A percentile compares a stretch with the other conserved stretches of the same genome.
Evolutionary conservation across 2,797 vertebrate species (phyloP).

Genomic region (Leptodactylus fallax): DNA sequence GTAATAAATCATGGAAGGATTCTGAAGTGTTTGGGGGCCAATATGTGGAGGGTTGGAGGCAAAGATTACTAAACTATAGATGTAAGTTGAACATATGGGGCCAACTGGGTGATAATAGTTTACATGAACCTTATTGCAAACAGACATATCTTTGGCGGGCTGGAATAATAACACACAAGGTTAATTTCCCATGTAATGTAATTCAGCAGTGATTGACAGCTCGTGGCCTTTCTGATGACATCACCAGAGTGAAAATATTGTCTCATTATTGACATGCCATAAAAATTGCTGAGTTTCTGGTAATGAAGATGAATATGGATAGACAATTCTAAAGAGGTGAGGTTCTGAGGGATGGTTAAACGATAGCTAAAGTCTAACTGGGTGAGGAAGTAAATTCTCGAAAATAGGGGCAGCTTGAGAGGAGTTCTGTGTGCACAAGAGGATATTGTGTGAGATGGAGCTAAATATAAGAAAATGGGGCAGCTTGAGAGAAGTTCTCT

Average conservation of each 20-base stretch:
- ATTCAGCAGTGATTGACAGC: background rate
- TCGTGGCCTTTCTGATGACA: background rate
- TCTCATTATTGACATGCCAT: background rate
- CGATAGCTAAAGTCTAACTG: background rate
- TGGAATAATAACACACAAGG: too few relatives aligned
- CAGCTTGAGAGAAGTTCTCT: too few relatives aligned
- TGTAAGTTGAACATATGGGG: background rate
- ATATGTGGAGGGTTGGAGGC: background rate
- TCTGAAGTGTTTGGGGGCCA: background rate
- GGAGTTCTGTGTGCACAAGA: background rate
- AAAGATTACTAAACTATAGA: background rate
- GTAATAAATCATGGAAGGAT: slow-evolving; percentile 31
- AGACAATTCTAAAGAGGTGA: too few relatives aligned
- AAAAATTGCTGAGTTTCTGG: too few relatives aligned
- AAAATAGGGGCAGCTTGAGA: background rate
- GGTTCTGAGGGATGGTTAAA: background rate
- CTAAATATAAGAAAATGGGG: too few relatives aligned
- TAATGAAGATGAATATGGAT: too few relatives aligned
- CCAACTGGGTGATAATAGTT: background rate
- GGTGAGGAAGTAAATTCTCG: background rate
- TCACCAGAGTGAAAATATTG: background rate
- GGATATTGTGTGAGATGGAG: background rate
- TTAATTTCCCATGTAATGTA: background rate
- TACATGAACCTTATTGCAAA: background rate
- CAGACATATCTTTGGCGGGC: background rate